Evolutionary conservation across 2,888 invertebrate genomes (phyloP).

Genomic region (Tolmerus cingulatus): DNA sequence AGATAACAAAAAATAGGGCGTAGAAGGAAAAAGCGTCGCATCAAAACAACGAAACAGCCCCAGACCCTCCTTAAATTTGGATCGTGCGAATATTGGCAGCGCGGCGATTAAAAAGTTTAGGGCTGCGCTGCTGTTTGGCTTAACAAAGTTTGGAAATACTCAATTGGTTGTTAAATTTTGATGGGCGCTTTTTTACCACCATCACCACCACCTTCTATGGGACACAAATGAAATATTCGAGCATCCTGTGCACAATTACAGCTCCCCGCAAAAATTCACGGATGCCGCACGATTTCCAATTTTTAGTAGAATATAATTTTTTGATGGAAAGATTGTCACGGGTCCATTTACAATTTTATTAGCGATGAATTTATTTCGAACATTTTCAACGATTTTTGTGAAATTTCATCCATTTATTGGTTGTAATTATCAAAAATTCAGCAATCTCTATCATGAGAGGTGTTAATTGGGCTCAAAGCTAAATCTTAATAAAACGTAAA

Average conservation of each 20-base stretch:
- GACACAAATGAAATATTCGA: neutral
- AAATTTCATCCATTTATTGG: neutral
- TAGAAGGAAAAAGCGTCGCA: neutral
- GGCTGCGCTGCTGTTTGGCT: neutral
- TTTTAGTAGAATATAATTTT: neutral
- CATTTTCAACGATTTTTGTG: neutral
- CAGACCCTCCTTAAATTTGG: neutral
- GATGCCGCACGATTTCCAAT: neutral
- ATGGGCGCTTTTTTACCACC: neutral
- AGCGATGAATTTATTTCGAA: neutral
- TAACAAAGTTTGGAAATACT: neutral
- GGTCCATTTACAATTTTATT: neutral
- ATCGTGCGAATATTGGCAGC: neutral
- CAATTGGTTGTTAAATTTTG: conserved; percentile 1
- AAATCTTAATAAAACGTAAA: neutral
- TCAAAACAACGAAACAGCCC: neutral
- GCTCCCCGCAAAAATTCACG: neutral
- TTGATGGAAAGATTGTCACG: neutral
- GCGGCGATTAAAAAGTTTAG: conserved; percentile 10
- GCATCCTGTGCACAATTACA: neutral
- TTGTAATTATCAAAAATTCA: neutral
- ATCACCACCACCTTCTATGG: neutral
- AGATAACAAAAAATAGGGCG: neutral
- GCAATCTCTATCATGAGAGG: neutral
- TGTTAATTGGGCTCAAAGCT: neutral